Percentiles rank a stretch among this genome's conserved stretches.
phyloP scores from a whole-genome alignment of 2,888 invertebrate genomes.

The Phyllotreta striolata region DNA sequence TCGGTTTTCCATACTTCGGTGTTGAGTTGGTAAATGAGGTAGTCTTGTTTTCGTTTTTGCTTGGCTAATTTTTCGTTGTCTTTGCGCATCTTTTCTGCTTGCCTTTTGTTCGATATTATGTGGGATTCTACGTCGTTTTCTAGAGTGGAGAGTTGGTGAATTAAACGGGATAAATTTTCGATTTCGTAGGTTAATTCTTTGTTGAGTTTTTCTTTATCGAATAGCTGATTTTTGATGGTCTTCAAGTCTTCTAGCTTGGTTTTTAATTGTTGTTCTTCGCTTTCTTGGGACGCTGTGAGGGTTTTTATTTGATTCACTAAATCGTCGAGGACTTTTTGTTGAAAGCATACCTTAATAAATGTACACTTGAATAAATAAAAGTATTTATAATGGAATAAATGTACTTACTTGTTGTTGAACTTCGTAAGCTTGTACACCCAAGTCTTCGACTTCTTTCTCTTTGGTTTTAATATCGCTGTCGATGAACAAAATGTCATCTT shows the following conservation, averaged over 20 bases:
- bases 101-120: constrained; percentile 69
- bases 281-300: constrained; percentile 63
- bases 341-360: constrained; percentile 58
- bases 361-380: no score
- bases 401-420: constrained; percentile 64
- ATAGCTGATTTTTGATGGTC: constrained; percentile 61
- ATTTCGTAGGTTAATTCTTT: constrained; percentile 67
- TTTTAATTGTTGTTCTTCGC: constrained; percentile 64
- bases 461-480: constrained; percentile 63
- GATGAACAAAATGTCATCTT: constrained; percentile 72
- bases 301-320: constrained; percentile 65
- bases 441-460: constrained; percentile 65
- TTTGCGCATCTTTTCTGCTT: constrained; percentile 70
- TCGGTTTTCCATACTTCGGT: constrained; percentile 77
- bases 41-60: constrained; percentile 67
- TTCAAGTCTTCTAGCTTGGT: constrained; percentile 63
- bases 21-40: constrained; percentile 68
- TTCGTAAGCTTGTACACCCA: constrained; percentile 69
- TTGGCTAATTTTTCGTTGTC: constrained; percentile 66
- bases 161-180: constrained; percentile 66
- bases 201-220: constrained; percentile 57
- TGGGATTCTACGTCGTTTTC: constrained; percentile 71
- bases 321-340: constrained; percentile 66
- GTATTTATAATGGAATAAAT: background rate
- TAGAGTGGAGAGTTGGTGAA: constrained; percentile 69